Evolutionary conservation across 1,140 invertebrate species (phyloP).

Genomic region (Stegodyphus dumicola): DNA sequence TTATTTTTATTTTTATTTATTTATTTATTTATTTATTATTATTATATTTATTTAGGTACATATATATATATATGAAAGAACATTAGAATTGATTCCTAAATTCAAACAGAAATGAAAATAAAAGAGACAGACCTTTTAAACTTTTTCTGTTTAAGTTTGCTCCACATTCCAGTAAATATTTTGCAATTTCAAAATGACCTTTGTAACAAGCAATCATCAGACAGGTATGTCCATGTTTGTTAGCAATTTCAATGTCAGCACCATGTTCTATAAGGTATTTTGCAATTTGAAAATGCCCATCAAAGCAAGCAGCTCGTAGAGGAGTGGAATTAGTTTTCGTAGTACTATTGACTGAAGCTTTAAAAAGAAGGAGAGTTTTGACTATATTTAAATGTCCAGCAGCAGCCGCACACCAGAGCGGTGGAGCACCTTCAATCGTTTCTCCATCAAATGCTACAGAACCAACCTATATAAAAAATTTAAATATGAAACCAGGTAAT

Average conservation of each 20-base stretch:
- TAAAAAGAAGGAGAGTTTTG: constrained; percentile 81
- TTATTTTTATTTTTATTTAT: too few species aligned
- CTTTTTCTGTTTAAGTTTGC: constrained; percentile 90
- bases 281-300: constrained; percentile 93
- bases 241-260: constrained; percentile 92
- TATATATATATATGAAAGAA: too few species aligned
- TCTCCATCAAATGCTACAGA: constrained; percentile 95
- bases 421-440: constrained; percentile 93
- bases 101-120: too few species aligned
- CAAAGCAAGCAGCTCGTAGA: constrained; percentile 89
- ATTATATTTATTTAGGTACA: too few species aligned
- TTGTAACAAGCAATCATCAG: constrained; percentile 98
- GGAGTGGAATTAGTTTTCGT: constrained; percentile 92
- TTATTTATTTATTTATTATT: too few species aligned
- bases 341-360: constrained; percentile 88
- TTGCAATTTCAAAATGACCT: constrained; percentile 87
- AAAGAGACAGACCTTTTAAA: constrained; percentile 78
- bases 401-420: constrained; percentile 91
- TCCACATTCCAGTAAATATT: constrained; percentile 86
- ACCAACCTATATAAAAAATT: constrained; percentile 67
- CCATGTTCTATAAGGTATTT: constrained; percentile 87
- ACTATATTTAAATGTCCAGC: constrained; percentile 81
- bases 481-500: too few species aligned
- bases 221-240: constrained; percentile 93
- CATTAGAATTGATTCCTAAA: too few species aligned